A percentile compares a stretch with the other conserved stretches of the same genome.
phyloP scores from a whole-genome alignment of 2,113 vertebrate genomes.

The Ptilonorhynchus violaceus region DNA sequence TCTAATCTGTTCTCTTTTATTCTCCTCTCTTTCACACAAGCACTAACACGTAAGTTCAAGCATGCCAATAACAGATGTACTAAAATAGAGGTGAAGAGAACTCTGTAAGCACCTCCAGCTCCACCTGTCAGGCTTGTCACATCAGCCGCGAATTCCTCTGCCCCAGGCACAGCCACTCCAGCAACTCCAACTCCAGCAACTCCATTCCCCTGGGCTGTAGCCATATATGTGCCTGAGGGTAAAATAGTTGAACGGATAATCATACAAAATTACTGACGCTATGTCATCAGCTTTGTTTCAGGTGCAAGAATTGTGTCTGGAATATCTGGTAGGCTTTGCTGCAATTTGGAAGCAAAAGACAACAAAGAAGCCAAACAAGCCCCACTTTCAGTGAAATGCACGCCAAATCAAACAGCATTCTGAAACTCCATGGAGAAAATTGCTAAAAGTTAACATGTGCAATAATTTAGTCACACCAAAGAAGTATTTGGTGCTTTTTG shows the following conservation, averaged over 20 bases:
- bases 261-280: neutral
- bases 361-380: neutral
- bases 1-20: neutral
- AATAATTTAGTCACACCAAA: neutral
- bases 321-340: neutral
- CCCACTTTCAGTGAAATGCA: neutral
- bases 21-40: neutral
- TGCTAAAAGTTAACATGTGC: neutral
- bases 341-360: neutral
- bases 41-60: neutral
- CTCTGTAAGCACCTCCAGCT: neutral
- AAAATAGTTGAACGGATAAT: neutral
- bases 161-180: neutral
- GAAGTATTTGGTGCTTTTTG: neutral
- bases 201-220: neutral
- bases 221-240: neutral
- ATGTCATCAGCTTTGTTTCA: conserved; percentile 8
- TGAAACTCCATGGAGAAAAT: neutral
- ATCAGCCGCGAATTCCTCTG: neutral
- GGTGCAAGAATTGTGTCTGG: neutral
- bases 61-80: neutral
- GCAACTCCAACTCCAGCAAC: neutral
- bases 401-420: neutral
- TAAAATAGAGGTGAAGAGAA: conserved; percentile 29
- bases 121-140: neutral